phyloP scores from a whole-genome alignment of 2,888 invertebrate species.

The Coelinius sp. region DNA sequence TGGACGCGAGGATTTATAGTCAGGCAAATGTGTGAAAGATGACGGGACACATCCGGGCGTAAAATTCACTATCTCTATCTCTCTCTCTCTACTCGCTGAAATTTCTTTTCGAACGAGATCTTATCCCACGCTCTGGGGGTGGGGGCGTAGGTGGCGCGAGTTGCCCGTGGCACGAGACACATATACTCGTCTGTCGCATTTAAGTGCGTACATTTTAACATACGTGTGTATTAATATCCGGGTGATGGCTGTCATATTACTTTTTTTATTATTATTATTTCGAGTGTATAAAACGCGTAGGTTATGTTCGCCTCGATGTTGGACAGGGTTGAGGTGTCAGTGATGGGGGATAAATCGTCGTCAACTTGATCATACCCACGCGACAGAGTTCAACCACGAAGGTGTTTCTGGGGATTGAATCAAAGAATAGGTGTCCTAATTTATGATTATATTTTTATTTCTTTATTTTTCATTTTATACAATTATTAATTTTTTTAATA shows the following conservation, averaged over 20 bases:
- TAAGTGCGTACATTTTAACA: conserved; percentile 27
- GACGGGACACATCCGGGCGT: conserved; percentile 38
- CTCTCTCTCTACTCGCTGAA: neutral
- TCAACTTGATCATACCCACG: neutral
- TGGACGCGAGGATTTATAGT: conserved; percentile 39
- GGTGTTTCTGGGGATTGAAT: neutral
- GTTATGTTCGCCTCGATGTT: conserved; percentile 19
- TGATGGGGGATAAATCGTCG: conserved; percentile 19
- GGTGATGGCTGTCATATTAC: conserved; percentile 28
- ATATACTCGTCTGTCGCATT: conserved; percentile 29
- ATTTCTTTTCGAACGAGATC: conserved; percentile 39
- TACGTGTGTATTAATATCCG: conserved; percentile 33
- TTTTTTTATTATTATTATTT: conserved; percentile 27
- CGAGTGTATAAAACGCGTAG: conserved; percentile 19
- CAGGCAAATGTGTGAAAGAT: conserved; percentile 39
- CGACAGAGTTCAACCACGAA: neutral
- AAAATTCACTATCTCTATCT: conserved; percentile 29
- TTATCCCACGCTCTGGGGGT: conserved; percentile 39
- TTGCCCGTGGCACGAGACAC: conserved; percentile 33
- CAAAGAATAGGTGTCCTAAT: no score
- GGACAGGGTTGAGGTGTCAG: conserved; percentile 20
- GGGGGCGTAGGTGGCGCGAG: conserved; percentile 38
- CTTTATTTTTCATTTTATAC: no score
- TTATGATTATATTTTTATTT: no score
- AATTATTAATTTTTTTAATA: no score